Percentiles rank a stretch among this genome's conserved stretches.
phyloP scores from a whole-genome alignment of 2,888 invertebrate genomes.

The Chrysotoxum bicinctum region DNA sequence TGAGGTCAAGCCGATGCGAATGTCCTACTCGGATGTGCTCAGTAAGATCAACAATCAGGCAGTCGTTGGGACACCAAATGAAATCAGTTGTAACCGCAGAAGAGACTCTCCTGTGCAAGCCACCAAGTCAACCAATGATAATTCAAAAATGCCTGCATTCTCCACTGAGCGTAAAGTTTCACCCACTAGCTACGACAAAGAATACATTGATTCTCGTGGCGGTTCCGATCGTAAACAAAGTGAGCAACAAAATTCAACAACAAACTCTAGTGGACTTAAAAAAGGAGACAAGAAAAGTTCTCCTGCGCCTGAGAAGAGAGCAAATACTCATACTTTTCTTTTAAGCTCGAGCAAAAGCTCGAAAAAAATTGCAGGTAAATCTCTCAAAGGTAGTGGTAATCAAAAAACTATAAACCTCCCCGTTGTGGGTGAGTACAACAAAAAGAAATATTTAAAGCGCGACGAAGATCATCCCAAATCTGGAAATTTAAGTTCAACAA shows the following conservation, averaged over 20 bases:
- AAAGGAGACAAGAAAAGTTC: slow-evolving; percentile 81
- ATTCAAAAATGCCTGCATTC: slow-evolving; percentile 19
- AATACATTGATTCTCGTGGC: slow-evolving; percentile 15
- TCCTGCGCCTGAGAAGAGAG: slow-evolving; percentile 81
- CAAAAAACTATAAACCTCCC: slow-evolving; percentile 45
- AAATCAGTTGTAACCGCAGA: not conserved
- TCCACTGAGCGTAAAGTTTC: slow-evolving; percentile 47
- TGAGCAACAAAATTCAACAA: slow-evolving; percentile 17
- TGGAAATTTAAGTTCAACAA: not conserved
- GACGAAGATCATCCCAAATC: slow-evolving; percentile 45
- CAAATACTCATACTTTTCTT: slow-evolving; percentile 75
- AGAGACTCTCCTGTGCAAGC: slow-evolving; percentile 10
- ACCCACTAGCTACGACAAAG: slow-evolving; percentile 39
- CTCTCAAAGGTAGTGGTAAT: slow-evolving; percentile 77
- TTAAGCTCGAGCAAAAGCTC: slow-evolving; percentile 52
- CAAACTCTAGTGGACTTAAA: not conserved
- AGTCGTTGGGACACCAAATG: slow-evolving; percentile 79
- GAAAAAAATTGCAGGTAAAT: slow-evolving; percentile 45
- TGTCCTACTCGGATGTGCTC: slow-evolving; percentile 92
- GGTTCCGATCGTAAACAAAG: slow-evolving; percentile 21
- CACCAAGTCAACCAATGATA: slow-evolving; percentile 21
- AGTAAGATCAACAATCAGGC: slow-evolving; percentile 85
- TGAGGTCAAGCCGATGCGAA: slow-evolving; percentile 93
- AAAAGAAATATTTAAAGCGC: slow-evolving; percentile 48
- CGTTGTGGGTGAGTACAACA: slow-evolving; percentile 13